phyloP scores from a whole-genome alignment of 2,797 vertebrate species.

The Chaetophractus vellerosus region DNA sequence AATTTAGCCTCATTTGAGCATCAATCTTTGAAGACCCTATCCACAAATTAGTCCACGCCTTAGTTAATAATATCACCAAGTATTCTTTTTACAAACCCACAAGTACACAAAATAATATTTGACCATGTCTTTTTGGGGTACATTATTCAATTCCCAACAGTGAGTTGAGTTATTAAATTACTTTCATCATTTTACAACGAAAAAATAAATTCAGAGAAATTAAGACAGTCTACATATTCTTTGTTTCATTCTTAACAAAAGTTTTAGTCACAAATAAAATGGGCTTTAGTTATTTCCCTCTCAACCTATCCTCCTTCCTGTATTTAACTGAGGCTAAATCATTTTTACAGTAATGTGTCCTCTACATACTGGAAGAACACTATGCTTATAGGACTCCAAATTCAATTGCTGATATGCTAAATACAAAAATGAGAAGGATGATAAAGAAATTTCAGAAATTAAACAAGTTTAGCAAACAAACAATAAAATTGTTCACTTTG shows the following conservation, averaged over 20 bases:
- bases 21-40: too few relatives aligned
- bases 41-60: too few relatives aligned
- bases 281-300: background rate
- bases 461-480: background rate
- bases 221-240: background rate
- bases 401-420: background rate
- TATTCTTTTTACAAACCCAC: too few relatives aligned
- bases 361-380: background rate
- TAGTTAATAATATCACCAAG: too few relatives aligned
- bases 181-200: background rate
- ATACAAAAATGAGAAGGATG: background rate
- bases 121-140: too few relatives aligned
- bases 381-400: background rate
- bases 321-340: background rate
- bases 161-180: background rate
- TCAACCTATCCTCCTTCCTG: background rate
- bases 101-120: too few relatives aligned
- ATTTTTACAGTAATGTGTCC: background rate
- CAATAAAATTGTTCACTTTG: background rate
- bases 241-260: background rate
- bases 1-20: too few relatives aligned
- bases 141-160: too few relatives aligned
- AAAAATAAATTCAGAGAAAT: background rate
- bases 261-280: background rate
- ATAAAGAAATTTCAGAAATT: background rate